phyloP scores from a whole-genome alignment of 2,113 vertebrate genomes.

The Semnornis frantzii region DNA sequence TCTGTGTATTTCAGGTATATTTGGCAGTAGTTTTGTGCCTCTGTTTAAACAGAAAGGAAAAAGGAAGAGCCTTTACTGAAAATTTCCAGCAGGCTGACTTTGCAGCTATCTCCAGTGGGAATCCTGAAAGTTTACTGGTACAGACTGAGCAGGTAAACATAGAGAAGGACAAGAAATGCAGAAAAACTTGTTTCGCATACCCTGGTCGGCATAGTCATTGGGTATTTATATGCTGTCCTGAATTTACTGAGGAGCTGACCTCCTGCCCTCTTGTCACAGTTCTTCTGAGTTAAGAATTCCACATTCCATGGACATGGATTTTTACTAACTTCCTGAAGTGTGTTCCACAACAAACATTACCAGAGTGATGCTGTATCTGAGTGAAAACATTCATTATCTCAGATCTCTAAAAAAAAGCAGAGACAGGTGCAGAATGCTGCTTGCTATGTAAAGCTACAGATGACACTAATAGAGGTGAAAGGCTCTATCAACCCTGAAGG shows the following conservation, averaged over 20 bases:
- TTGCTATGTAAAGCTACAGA: neutral
- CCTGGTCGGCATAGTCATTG: neutral
- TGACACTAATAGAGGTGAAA: neutral
- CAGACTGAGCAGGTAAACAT: neutral
- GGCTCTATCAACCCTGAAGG: neutral
- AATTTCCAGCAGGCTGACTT: neutral
- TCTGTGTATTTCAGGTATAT: neutral
- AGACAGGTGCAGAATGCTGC: neutral
- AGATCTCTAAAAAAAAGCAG: neutral
- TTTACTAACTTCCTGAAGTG: neutral
- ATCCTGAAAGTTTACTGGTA: neutral
- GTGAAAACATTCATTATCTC: neutral
- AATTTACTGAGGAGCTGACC: neutral
- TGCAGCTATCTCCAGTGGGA: neutral
- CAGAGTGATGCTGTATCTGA: neutral
- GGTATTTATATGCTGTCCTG: neutral
- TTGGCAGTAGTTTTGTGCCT: neutral
- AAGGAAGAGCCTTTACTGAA: neutral
- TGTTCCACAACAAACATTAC: neutral
- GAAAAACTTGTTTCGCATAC: neutral
- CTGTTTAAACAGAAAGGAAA: neutral
- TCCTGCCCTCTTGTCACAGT: neutral
- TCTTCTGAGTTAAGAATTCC: neutral
- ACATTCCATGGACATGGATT: neutral
- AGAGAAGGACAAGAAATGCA: neutral